Evolutionary conservation across 2,113 vertebrate species (phyloP).

Genomic region (Gallinago undulata): DNA sequence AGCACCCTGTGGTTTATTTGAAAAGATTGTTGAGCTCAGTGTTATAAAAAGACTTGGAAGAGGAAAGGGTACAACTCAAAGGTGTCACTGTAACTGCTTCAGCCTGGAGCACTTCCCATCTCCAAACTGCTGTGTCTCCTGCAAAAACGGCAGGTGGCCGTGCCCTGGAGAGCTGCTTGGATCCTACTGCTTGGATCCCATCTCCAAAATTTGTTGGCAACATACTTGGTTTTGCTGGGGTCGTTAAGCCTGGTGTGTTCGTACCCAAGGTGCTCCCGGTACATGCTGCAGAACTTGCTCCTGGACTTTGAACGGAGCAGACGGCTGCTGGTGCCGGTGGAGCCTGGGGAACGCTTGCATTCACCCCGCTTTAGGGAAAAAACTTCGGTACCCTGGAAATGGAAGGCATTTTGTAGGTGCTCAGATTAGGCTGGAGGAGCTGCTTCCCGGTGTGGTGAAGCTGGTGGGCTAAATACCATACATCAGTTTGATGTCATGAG

Average conservation of each 20-base stretch:
- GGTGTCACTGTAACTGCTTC: not conserved
- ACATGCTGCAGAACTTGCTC: not conserved
- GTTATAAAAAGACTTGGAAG: conserved; percentile 54
- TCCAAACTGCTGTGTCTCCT: not conserved
- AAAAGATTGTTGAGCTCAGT: not conserved
- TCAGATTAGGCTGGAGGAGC: not conserved
- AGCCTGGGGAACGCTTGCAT: not conserved
- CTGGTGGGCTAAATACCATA: not conserved
- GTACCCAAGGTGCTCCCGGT: not conserved
- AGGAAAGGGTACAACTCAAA: not conserved
- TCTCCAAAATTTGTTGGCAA: not conserved
- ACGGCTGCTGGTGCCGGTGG: not conserved
- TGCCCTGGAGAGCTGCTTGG: not conserved
- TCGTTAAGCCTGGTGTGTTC: not conserved
- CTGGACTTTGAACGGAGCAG: not conserved
- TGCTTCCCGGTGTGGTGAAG: not conserved
- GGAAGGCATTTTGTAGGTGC: not conserved
- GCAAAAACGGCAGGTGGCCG: conserved; percentile 26
- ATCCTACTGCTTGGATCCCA: not conserved
- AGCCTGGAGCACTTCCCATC: conserved; percentile 25
- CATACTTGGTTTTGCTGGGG: not conserved
- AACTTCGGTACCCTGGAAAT: rapidly evolving
- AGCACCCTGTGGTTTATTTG: not conserved
- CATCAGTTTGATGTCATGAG: rapidly evolving
- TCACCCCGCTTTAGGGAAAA: not conserved